Conservation (phyloP, 1,140 invertebrate species). For the Conopomorpha cramerella region DNA sequence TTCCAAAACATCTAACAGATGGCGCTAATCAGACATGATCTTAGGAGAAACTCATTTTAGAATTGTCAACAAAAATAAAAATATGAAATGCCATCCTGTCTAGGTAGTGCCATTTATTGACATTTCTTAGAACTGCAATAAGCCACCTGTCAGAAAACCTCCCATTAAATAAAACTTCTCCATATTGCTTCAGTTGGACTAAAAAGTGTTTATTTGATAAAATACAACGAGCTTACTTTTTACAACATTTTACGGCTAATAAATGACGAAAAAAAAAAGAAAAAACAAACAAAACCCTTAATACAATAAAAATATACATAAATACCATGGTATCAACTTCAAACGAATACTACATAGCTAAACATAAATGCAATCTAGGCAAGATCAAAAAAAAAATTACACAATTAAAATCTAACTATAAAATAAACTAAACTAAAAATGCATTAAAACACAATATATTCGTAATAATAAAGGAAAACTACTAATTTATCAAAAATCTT, state of each 20-base stretch:
- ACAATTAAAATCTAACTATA: conserved; percentile 29
- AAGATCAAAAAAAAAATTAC: conserved; percentile 51
- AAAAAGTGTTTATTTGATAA: conserved; percentile 62
- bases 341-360: conserved; percentile 51
- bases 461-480: too few relatives aligned
- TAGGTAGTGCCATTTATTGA: too few relatives aligned
- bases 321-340: conserved; percentile 58
- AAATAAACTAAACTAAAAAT: conserved; percentile 22
- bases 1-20: too few relatives aligned
- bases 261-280: conserved; percentile 59
- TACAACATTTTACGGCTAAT: conserved; percentile 60
- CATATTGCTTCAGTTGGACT: conserved; percentile 58
- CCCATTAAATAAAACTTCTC: conserved; percentile 40
- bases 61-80: too few relatives aligned
- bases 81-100: not conserved
- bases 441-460: conserved; percentile 1
- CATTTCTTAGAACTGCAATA: too few relatives aligned
- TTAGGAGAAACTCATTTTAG: too few relatives aligned
- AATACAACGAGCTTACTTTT: conserved; percentile 61
- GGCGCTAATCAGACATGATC: too few relatives aligned
- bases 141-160: too few relatives aligned
- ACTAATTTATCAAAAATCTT: conserved; percentile 30
- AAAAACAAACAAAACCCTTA: conserved; percentile 58
- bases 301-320: conserved; percentile 59
- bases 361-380: conserved; percentile 57